Evolutionary conservation across 1,140 invertebrate genomes (phyloP), one percentile per base, ranked within the genome.

Genomic region (Panonychus citri): DNA sequence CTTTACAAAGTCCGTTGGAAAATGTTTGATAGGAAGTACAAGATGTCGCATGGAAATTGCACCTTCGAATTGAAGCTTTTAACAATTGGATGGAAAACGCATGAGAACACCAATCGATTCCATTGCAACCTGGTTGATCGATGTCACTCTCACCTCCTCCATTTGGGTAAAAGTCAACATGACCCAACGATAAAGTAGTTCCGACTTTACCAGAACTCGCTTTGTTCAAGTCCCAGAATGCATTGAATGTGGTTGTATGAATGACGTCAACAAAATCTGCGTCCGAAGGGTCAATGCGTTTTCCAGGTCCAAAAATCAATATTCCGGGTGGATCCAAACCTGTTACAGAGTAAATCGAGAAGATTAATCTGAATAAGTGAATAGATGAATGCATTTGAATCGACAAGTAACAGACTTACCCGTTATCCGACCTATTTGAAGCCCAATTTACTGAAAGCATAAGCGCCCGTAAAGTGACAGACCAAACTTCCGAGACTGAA

Each of bases 401-500:
- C 19, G 5, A 24, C 15, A 19, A 24, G 10, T n/a, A 46, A 46
- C 19, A 46, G 2, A 24, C 43, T 46, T 7, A 46, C 43, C n/a
- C 19, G 43, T 46, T 10, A 46, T 46, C 8, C 43, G 13, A n/a
- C 43, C 43, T 21, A 46, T 10, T 46, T 46, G n/a, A 2, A 46
- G 10, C 8, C 7, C 5, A 34, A 34, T 46, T 19, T 46, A 46
- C 15, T 24, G 2, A 7, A 21, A 46, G 43, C 43, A 19, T 63
- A 37, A 21, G 66, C 62, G 15, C 75, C 73, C 15, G 71, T 69
- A 59, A 74, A 75, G 0, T 76, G 75, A 30, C 71, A 74, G 52
- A 78, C 76, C 26, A 78, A 77, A n/a, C 76, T 73, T 0, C 77
- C 77, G 1, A 78, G 66, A 61, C 76, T 77, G 59, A 78, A 77